Evolutionary conservation across 2,797 vertebrate genomes (phyloP), one percentile per base, ranked within the genome.

Genomic region (Pangasius larnaudii): DNA sequence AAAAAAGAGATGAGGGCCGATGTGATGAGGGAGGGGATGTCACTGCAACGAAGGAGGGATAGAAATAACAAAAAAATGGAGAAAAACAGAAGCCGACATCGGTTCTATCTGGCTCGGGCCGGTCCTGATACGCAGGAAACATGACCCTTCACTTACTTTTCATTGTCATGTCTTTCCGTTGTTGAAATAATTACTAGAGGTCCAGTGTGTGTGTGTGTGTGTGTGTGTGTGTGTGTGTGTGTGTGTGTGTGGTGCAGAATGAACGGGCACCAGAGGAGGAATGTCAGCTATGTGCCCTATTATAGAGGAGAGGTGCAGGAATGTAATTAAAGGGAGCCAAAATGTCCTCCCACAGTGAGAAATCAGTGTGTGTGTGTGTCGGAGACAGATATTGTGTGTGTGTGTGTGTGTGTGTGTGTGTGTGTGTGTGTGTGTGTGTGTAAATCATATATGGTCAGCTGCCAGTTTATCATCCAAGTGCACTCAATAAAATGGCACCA

Each of bases 221-320:
- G 85, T 87, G 79, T 63, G 79, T 82, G 51, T 58, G 7, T 67
- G 72, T 77, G 67, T 87, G 33, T 86, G 82, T 65, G 87, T 77
- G 71, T 65, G 72, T 65, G 65, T 88, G 56, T 77, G 83, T 51
- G 0, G 33, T 61, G 56, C 49, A 49, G 83, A 74, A 77, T 89
- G 82, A 90, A 87, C 89, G 78, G 89, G 89, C 87, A 88, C 83
- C 51, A 71, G 59, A 74, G 71, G 18, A 69, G 90, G 83, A 93
- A 91, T 92, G 88, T 95, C 90, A 97, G 92, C 95, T 96, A 96
- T 90, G 94, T 93, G 93, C 93, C 95, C 94, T 95, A 93, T 94
- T 95, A 95, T 94, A 88, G 86, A 77, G 74, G 94, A 93, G 94
- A 93, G 94, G 95, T 90, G 85, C 92, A 94, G 93, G 94, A 95